phyloP scores from a whole-genome alignment of 2,888 invertebrate genomes.

The Caenorhabditis sp. region DNA sequence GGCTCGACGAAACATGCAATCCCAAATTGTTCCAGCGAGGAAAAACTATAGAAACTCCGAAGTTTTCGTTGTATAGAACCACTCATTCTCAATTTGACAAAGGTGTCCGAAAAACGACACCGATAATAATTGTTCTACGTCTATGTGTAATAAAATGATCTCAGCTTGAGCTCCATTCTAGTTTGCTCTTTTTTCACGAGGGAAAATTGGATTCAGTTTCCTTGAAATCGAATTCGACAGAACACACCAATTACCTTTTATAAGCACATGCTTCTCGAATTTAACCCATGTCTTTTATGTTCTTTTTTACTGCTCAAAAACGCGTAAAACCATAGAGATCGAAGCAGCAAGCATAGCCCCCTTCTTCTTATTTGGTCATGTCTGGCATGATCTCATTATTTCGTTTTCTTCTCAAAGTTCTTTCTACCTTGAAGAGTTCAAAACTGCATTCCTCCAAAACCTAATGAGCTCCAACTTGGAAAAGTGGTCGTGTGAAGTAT shows the following conservation, averaged over 20 bases:
- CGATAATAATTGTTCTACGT: constrained; percentile 19
- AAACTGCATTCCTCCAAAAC: not conserved
- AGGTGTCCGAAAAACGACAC: constrained; percentile 4
- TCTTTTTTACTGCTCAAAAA: constrained; percentile 8
- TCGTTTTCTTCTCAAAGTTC: constrained; percentile 21
- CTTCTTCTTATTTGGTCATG: not conserved
- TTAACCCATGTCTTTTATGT: not conserved
- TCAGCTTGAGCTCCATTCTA: not conserved
- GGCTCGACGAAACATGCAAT: constrained; percentile 39
- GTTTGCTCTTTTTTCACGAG: not conserved
- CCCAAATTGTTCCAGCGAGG: constrained; percentile 35
- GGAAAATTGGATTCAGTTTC: not conserved
- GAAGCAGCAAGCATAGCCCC: not conserved
- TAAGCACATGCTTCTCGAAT: not conserved
- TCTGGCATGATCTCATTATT: constrained; percentile 19
- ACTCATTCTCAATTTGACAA: not conserved
- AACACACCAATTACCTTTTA: not conserved
- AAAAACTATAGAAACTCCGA: constrained; percentile 35
- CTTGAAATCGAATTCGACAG: not conserved
- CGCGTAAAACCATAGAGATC: constrained; percentile 10
- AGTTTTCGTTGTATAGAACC: constrained; percentile 28
- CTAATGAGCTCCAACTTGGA: constrained; percentile 28
- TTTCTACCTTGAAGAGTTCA: constrained; percentile 1
- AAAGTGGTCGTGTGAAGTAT: constrained; percentile 19
- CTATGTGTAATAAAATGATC: constrained; percentile 31